Percentiles rank a stretch among this genome's conserved stretches.
Conservation (phyloP, 2,888 invertebrate genomes). For the Torymus auratus region DNA sequence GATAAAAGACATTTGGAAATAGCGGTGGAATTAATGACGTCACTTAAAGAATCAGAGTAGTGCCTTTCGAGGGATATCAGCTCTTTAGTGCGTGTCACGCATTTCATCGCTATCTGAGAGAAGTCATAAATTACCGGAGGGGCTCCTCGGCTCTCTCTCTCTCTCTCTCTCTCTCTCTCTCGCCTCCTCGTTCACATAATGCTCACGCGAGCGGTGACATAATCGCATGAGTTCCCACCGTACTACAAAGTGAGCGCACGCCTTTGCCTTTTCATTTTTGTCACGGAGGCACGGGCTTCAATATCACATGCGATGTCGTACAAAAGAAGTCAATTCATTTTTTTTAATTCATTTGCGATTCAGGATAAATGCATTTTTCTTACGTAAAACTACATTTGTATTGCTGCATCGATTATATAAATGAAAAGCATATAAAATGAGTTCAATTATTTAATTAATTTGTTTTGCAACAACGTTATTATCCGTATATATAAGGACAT, state of each 20-base stretch:
- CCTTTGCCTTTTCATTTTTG: slow-evolving; percentile 41
- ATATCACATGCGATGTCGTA: not conserved
- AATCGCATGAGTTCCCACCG: slow-evolving; percentile 63
- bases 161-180: slow-evolving; percentile 46
- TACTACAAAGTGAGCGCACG: slow-evolving; percentile 35
- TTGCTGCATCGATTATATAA: too few relatives aligned
- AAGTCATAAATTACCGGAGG: slow-evolving; percentile 63
- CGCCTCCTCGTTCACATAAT: slow-evolving; percentile 61
- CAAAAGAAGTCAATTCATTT: too few relatives aligned
- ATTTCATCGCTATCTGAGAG: slow-evolving; percentile 64
- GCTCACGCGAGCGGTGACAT: slow-evolving; percentile 62
- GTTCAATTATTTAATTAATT: too few relatives aligned
- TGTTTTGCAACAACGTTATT: too few relatives aligned
- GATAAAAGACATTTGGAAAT: slow-evolving; percentile 39
- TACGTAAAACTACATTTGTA: too few relatives aligned
- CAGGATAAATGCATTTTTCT: too few relatives aligned
- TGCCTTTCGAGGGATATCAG: slow-evolving; percentile 17
- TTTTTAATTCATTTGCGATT: too few relatives aligned
- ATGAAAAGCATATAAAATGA: too few relatives aligned
- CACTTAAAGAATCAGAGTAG: slow-evolving; percentile 43
- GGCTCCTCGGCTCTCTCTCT: not conserved
- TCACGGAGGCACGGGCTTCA: not conserved
- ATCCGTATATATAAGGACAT: too few relatives aligned
- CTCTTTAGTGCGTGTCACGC: slow-evolving; percentile 50
- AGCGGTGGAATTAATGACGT: slow-evolving; percentile 43